These are phyloP conservation scores for Larimichthys crocea DNA, from an alignment of 2,113 vertebrate species.

Conservation along the genomic window DNA sequence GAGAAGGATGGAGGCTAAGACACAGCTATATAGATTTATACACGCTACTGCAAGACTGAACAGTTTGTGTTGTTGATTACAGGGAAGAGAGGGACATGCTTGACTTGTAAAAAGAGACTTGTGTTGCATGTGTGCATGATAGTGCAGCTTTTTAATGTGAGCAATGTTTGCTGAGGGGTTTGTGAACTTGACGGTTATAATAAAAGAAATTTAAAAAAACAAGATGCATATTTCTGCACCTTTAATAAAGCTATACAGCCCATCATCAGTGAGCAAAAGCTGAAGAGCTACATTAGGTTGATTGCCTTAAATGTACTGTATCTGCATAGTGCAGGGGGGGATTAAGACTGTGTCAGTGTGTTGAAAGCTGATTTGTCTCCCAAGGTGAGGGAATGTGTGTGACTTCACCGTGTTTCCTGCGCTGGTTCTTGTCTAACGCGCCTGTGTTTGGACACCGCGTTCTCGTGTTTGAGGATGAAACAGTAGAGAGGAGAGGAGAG, in stretches of 20 bases:
- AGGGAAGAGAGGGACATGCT: neutral
- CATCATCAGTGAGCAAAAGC: neutral
- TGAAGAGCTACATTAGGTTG: constrained; percentile 20
- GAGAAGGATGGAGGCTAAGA: constrained; percentile 46
- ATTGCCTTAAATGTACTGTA: constrained; percentile 51
- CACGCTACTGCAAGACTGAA: neutral
- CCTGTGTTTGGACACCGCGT: constrained; percentile 56
- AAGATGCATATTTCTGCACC: neutral
- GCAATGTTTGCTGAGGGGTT: neutral
- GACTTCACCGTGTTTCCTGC: constrained; percentile 62
- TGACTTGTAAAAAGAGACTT: neutral
- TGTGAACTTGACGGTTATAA: neutral
- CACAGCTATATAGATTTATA: constrained; percentile 14
- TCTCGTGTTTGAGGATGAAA: constrained; percentile 35
- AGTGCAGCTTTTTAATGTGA: neutral
- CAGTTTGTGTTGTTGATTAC: constrained; percentile 11
- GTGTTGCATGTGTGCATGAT: neutral
- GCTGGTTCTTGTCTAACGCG: constrained; percentile 55
- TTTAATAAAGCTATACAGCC: neutral
- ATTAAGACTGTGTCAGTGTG: constrained; percentile 40
- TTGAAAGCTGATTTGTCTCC: constrained; percentile 53
- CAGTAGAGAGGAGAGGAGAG: constrained; percentile 3
- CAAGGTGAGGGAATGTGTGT: constrained; percentile 55
- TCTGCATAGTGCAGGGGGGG: constrained; percentile 10
- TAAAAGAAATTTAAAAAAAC: neutral